phyloP scores from a whole-genome alignment of 2,113 vertebrate species.

The Petromus typicus region DNA sequence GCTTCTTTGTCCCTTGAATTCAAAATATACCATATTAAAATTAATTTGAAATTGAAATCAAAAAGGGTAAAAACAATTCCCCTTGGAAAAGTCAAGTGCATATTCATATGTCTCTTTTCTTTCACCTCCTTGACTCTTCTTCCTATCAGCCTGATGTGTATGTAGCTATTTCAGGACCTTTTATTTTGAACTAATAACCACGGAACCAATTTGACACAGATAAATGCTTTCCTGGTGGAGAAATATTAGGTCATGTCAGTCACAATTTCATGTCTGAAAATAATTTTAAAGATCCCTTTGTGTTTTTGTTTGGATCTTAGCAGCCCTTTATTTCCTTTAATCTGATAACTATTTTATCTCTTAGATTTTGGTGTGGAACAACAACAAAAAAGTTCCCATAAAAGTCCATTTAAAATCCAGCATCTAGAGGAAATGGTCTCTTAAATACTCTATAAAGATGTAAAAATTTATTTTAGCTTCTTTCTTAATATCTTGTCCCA shows the following conservation, averaged over 20 bases:
- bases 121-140: not conserved
- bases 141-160: not conserved
- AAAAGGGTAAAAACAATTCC: conserved; percentile 4
- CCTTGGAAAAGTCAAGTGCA: not conserved
- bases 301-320: conserved; percentile 40
- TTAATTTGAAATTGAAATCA: conserved; percentile 15
- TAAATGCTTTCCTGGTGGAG: conserved; percentile 29
- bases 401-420: conserved; percentile 41
- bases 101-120: not conserved
- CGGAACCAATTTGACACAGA: not conserved
- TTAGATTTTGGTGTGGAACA: not conserved
- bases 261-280: conserved; percentile 73
- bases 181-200: conserved; percentile 54
- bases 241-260: conserved; percentile 74
- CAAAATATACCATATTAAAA: conserved; percentile 27
- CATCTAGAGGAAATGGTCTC: conserved; percentile 39
- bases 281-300: conserved; percentile 71
- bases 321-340: conserved; percentile 44
- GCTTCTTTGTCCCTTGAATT: conserved; percentile 39
- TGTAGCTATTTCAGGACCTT: conserved; percentile 21
- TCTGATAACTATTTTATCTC: conserved; percentile 55
- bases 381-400: conserved; percentile 27
- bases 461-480: conserved; percentile 17
- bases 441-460: conserved; percentile 34
- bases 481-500: not conserved